Evolutionary conservation across 2,113 vertebrate species (phyloP).

Genomic region (Eulemur rufifrons): DNA sequence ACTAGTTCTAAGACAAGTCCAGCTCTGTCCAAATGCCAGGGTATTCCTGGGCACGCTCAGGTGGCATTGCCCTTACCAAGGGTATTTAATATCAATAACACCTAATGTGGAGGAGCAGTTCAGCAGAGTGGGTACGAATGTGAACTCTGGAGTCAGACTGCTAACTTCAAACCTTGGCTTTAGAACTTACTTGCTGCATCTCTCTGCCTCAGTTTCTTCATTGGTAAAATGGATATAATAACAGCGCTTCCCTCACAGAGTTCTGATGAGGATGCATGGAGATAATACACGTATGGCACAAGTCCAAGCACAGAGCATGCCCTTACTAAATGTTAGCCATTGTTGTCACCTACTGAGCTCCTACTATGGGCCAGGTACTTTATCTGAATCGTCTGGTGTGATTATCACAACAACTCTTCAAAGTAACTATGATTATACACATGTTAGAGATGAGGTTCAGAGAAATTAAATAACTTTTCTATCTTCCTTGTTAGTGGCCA

Average conservation of each 20-base stretch:
- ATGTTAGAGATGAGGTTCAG: not conserved
- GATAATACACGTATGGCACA: not conserved
- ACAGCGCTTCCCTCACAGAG: not conserved
- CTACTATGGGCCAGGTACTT: not conserved
- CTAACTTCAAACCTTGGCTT: not conserved
- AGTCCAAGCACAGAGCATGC: not conserved
- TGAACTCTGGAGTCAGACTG: not conserved
- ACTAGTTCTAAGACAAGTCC: not conserved
- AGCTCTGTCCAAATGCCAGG: not conserved
- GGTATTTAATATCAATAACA: not conserved
- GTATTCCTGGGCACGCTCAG: not conserved
- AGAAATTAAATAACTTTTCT: not conserved
- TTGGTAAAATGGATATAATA: not conserved
- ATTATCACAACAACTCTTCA: not conserved
- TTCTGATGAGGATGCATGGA: not conserved
- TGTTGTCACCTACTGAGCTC: not conserved
- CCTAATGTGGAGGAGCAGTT: not conserved
- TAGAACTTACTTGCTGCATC: not conserved
- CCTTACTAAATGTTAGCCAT: not conserved
- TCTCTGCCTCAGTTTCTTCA: not conserved
- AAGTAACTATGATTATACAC: not conserved
- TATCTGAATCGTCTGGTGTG: not conserved
- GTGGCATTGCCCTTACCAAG: not conserved
- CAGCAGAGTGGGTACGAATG: not conserved
- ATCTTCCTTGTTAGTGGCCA: not conserved